Conservation (phyloP, 2,888 invertebrate genomes). For the Dasypolia templi region DNA sequence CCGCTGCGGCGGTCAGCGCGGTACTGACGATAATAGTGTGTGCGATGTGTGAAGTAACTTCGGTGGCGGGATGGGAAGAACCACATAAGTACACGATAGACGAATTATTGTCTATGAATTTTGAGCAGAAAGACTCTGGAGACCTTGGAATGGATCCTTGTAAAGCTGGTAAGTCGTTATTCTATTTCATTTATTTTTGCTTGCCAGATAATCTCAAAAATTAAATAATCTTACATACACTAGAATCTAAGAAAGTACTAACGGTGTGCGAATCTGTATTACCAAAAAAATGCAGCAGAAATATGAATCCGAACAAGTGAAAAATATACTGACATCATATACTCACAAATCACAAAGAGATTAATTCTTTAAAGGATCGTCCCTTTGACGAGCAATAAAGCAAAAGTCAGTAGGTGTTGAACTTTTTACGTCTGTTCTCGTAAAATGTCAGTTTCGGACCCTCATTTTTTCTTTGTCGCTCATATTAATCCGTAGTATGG, state of each 20-base stretch:
- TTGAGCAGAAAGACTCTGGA: constrained; percentile 92
- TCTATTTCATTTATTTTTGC: background rate
- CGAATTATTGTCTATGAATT: constrained; percentile 92
- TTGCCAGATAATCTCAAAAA: too few relatives aligned
- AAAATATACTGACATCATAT: constrained; percentile 16
- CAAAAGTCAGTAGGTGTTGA: constrained; percentile 51
- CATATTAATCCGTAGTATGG: constrained; percentile 43
- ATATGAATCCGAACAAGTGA: background rate
- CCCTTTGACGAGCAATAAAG: constrained; percentile 42
- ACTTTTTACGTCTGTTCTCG: constrained; percentile 45
- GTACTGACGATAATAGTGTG: constrained; percentile 79
- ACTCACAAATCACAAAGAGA: constrained; percentile 30
- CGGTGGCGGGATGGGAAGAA: constrained; percentile 80
- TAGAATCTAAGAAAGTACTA: background rate
- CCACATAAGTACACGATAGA: constrained; percentile 92
- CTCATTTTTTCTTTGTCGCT: constrained; percentile 48
- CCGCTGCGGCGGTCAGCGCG: constrained; percentile 72
- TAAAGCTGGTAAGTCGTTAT: constrained; percentile 93
- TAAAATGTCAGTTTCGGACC: constrained; percentile 42
- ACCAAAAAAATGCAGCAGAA: background rate
- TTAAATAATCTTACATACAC: too few relatives aligned
- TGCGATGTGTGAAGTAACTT: constrained; percentile 71
- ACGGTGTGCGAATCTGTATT: background rate
- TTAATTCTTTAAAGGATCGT: constrained; percentile 32
- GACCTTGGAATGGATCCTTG: constrained; percentile 96